phyloP scores from a whole-genome alignment of 2,888 invertebrate genomes.

The Phorcus lineatus region DNA sequence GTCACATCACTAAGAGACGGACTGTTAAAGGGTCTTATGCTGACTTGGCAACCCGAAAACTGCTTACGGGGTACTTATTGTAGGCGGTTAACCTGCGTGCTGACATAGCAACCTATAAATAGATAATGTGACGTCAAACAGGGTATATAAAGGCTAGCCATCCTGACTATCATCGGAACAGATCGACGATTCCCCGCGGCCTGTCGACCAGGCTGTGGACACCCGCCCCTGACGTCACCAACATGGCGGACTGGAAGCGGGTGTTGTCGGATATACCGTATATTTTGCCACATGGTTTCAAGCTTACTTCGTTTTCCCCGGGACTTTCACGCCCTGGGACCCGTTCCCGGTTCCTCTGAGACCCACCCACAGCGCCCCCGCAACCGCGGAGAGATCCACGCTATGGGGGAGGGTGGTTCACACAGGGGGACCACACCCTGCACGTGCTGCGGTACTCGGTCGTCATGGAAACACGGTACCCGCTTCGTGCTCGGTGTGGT shows the following conservation, averaged over 20 bases:
- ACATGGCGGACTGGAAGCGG: slow-evolving; percentile 24
- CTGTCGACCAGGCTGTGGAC: background rate
- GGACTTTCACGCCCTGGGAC: slow-evolving; percentile 16
- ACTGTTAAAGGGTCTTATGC: too few species aligned
- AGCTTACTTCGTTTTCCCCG: slow-evolving; percentile 27
- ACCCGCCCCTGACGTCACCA: background rate
- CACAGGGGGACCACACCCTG: slow-evolving; percentile 23
- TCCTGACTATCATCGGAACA: slow-evolving; percentile 1
- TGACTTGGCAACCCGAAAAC: too few species aligned
- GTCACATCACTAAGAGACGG: too few species aligned
- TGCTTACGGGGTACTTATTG: too few species aligned
- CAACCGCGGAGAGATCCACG: slow-evolving; percentile 14
- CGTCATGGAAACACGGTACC: background rate
- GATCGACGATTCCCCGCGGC: background rate
- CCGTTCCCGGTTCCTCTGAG: slow-evolving; percentile 22
- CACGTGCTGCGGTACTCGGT: background rate
- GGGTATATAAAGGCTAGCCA: background rate
- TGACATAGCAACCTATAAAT: too few species aligned
- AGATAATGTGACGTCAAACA: background rate
- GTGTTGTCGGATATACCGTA: slow-evolving; percentile 23
- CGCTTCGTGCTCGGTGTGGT: slow-evolving; percentile 1
- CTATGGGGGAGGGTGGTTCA: slow-evolving; percentile 13
- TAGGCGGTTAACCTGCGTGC: too few species aligned
- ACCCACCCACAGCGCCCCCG: slow-evolving; percentile 18
- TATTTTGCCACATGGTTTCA: background rate